A percentile compares a stretch with the other conserved stretches of the same genome.
These are phyloP conservation scores for Schizotus pectinicornis DNA, from an alignment of 2,888 invertebrate genomes.

Conservation along the genomic window DNA sequence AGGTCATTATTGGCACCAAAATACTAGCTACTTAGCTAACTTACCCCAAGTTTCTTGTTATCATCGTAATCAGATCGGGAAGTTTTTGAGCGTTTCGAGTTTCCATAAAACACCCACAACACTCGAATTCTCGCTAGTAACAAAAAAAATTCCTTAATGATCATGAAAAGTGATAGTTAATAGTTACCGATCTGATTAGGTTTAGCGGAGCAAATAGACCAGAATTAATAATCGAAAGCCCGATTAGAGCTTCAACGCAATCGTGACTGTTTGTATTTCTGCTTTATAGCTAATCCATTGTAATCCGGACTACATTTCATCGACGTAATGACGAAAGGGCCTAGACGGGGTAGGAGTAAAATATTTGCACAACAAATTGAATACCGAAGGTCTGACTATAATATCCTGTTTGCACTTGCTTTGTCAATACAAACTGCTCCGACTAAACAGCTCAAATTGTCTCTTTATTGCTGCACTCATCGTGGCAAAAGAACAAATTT, in stretches of 20 bases:
- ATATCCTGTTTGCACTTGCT: slow-evolving; percentile 17
- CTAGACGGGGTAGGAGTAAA: slow-evolving; percentile 15
- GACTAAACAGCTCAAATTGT: slow-evolving; percentile 13
- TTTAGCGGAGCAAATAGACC: too few relatives aligned
- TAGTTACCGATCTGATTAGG: too few relatives aligned
- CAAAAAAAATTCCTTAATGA: too few relatives aligned
- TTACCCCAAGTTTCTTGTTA: too few relatives aligned
- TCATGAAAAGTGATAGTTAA: too few relatives aligned
- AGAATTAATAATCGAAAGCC: too few relatives aligned
- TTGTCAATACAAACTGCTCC: slow-evolving; percentile 22
- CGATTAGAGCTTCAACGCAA: background rate
- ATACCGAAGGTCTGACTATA: slow-evolving; percentile 17
- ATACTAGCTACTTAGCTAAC: too few relatives aligned
- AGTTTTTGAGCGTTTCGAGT: too few relatives aligned
- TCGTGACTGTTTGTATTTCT: slow-evolving; percentile 2
- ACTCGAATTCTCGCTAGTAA: too few relatives aligned
- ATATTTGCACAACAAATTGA: slow-evolving; percentile 25
- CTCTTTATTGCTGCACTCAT: slow-evolving; percentile 6
- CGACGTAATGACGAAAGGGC: slow-evolving; percentile 16
- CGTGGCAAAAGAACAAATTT: background rate
- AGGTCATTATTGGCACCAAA: too few relatives aligned
- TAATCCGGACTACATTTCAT: slow-evolving; percentile 18
- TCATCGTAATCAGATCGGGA: too few relatives aligned
- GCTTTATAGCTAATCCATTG: slow-evolving; percentile 17
- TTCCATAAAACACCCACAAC: too few relatives aligned